These are phyloP conservation scores for Decapterus maruadsi DNA, from an alignment of 2,797 vertebrate species.

Conservation along the genomic window DNA sequence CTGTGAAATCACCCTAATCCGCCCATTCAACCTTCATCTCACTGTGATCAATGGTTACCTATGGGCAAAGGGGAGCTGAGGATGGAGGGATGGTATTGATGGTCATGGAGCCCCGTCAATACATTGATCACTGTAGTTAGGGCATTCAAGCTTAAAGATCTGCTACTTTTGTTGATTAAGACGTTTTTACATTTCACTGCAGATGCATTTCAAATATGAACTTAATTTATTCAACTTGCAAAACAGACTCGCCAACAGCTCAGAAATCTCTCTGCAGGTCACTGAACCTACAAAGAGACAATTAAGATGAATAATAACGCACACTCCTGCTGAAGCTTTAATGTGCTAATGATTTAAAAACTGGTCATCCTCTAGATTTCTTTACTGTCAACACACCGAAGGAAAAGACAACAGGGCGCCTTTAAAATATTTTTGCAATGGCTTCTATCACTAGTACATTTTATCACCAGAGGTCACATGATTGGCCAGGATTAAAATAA, in stretches of 20 bases:
- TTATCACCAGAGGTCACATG: background rate
- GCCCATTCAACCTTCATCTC: conserved; percentile 59
- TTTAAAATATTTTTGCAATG: background rate
- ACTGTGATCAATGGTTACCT: conserved; percentile 74
- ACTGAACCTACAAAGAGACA: conserved; percentile 11
- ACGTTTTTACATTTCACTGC: conserved; percentile 43
- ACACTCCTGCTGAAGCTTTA: conserved; percentile 25
- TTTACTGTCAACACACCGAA: background rate
- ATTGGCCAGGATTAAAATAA: background rate
- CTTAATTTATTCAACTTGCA: conserved; percentile 61
- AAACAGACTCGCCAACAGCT: conserved; percentile 42
- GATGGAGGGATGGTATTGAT: conserved; percentile 54
- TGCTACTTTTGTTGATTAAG: conserved; percentile 66
- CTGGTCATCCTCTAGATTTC: background rate
- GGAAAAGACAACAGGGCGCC: background rate
- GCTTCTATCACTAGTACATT: background rate
- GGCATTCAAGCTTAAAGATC: conserved; percentile 55
- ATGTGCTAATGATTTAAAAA: conserved; percentile 22
- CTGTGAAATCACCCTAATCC: conserved; percentile 72
- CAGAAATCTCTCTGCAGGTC: conserved; percentile 31
- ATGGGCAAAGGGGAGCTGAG: conserved; percentile 19
- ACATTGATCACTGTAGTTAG: conserved; percentile 58
- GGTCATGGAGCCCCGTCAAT: conserved; percentile 54
- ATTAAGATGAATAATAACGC: conserved; percentile 12
- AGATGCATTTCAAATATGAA: conserved; percentile 58